These are phyloP conservation scores for Melieria crassipennis DNA, from an alignment of 2,888 invertebrate genomes.

Conservation along the genomic window DNA sequence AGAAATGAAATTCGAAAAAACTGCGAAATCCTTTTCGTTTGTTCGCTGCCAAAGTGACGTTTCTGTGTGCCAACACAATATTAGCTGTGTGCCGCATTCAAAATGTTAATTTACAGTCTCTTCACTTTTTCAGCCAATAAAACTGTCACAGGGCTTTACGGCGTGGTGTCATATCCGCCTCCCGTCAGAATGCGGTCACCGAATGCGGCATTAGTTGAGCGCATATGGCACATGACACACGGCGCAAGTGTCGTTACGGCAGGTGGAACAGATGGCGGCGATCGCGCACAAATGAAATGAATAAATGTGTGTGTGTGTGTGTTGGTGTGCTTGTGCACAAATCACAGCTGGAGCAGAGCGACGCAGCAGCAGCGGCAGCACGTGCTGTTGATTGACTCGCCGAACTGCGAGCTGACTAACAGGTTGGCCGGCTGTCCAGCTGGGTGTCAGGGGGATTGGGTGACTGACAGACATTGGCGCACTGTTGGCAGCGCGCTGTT, in stretches of 20 bases:
- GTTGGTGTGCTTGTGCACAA: no score
- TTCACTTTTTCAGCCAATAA: constrained; percentile 44
- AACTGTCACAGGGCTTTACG: constrained; percentile 52
- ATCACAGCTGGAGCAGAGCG: not conserved
- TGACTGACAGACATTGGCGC: no score
- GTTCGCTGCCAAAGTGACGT: no score
- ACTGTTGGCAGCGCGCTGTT: no score
- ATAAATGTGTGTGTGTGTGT: no score
- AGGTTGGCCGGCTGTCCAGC: not conserved
- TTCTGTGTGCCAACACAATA: no score
- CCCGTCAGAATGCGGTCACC: no score
- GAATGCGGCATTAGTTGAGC: no score
- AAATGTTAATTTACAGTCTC: constrained; percentile 34
- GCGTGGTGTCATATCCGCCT: not conserved
- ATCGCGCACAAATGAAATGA: not conserved
- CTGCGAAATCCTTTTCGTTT: no score
- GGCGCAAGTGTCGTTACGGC: constrained; percentile 50
- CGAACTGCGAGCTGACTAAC: not conserved
- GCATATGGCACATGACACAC: no score
- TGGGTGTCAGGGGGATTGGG: not conserved
- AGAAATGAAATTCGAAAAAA: no score
- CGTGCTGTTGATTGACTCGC: not conserved
- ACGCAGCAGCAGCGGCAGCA: not conserved
- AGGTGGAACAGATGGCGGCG: constrained; percentile 46
- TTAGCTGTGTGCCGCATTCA: not conserved